These are phyloP conservation scores for Chaetorhynchus papuensis DNA, from an alignment of 2,113 vertebrate genomes.

Conservation along the genomic window DNA sequence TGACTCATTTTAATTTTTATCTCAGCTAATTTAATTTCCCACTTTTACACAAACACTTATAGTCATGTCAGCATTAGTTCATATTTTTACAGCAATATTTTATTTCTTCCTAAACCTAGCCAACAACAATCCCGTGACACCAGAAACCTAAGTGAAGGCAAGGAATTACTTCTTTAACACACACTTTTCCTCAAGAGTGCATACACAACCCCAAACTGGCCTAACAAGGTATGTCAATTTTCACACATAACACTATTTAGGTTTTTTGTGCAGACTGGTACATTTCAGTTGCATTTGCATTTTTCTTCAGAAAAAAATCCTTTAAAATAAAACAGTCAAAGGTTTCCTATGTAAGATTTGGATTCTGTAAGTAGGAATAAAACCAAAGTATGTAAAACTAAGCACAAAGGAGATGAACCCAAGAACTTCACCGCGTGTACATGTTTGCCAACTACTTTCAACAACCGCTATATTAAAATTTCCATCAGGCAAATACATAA, in stretches of 20 bases:
- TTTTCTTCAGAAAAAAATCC: background rate
- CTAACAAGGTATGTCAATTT: background rate
- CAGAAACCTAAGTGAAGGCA: background rate
- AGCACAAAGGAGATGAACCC: background rate
- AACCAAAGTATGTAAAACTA: background rate
- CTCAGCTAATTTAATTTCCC: slow-evolving; percentile 21
- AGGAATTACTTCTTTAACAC: background rate
- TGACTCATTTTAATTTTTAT: background rate
- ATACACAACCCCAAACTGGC: background rate
- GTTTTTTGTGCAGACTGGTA: background rate
- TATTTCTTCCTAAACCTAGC: background rate
- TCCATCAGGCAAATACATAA: rapidly evolving
- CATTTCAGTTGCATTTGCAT: background rate
- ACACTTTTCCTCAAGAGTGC: background rate
- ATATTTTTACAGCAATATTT: background rate
- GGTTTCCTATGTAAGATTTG: background rate
- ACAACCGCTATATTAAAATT: background rate
- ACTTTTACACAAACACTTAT: background rate
- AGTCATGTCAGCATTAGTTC: background rate
- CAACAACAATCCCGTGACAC: background rate
- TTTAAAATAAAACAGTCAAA: background rate
- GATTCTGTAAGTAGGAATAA: background rate
- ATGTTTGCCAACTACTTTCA: background rate
- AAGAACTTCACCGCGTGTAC: rapidly evolving
- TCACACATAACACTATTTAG: background rate